Evolutionary conservation across 2,797 vertebrate species (phyloP).

Genomic region (Pangasius sanitwongsei): DNA sequence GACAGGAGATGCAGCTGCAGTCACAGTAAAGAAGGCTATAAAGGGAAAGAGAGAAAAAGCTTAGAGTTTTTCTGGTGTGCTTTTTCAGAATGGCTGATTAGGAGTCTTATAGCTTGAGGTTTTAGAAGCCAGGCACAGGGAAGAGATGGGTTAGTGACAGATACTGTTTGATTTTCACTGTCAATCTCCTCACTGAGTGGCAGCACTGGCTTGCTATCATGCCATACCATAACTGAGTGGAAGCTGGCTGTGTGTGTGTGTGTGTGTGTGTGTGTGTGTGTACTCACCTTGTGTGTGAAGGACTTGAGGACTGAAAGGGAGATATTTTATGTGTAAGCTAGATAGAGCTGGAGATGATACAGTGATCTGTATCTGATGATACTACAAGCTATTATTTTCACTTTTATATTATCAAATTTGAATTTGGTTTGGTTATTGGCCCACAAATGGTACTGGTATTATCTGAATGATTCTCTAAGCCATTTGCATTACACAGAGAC

Average conservation of each 20-base stretch:
- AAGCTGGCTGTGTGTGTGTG: background rate
- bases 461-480: background rate
- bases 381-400: conserved; percentile 20
- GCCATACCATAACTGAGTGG: conserved; percentile 30
- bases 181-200: conserved; percentile 45
- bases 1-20: conserved; percentile 7
- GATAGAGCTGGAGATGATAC: background rate
- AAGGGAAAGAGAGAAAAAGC: conserved; percentile 38
- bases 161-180: conserved; percentile 46
- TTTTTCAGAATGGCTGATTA: conserved; percentile 48
- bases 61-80: conserved; percentile 36
- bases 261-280: background rate
- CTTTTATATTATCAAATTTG: background rate
- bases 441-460: background rate
- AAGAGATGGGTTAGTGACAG: conserved; percentile 47
- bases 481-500: conserved; percentile 29
- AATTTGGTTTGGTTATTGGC: background rate
- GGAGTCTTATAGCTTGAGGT: conserved; percentile 44
- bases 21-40: conserved; percentile 17
- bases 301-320: background rate
- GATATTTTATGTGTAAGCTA: conserved; percentile 20
- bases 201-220: conserved; percentile 48
- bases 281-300: background rate
- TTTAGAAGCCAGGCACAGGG: conserved; percentile 45
- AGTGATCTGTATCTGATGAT: background rate